Conservation (phyloP, 2,888 invertebrate genomes). For the Dryococelus australis region DNA sequence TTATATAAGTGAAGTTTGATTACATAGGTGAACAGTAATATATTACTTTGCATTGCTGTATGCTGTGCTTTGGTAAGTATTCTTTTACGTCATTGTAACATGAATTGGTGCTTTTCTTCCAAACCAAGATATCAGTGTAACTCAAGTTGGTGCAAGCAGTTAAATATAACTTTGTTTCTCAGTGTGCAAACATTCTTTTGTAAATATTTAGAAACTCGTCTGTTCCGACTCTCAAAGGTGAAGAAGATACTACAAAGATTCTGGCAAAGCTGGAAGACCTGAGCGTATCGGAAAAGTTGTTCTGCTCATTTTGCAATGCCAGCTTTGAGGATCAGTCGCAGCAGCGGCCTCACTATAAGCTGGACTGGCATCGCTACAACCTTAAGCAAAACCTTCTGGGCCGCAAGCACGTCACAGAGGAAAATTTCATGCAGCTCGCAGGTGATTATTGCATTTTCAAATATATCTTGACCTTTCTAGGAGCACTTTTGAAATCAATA, state of each 20-base stretch:
- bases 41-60: too few species aligned
- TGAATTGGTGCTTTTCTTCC: too few species aligned
- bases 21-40: too few species aligned
- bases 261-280: constrained; percentile 54
- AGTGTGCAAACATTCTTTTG: not conserved
- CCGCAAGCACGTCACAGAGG: constrained; percentile 63
- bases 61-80: too few species aligned
- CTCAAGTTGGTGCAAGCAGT: too few species aligned
- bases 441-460: constrained; percentile 52
- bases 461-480: too few species aligned
- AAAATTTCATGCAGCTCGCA: constrained; percentile 63
- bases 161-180: not conserved
- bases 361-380: constrained; percentile 88
- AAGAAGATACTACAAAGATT: not conserved
- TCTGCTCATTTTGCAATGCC: constrained; percentile 64
- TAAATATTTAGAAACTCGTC: not conserved
- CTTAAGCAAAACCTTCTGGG: constrained; percentile 74
- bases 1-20: too few species aligned
- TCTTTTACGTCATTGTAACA: too few species aligned
- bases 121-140: too few species aligned
- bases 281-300: constrained; percentile 58
- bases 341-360: constrained; percentile 79
- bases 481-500: too few species aligned
- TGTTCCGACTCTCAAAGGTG: not conserved
- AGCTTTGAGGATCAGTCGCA: constrained; percentile 66